These are phyloP conservation scores for Sylvietta virens DNA, from an alignment of 2,113 vertebrate species.

Conservation along the genomic window DNA sequence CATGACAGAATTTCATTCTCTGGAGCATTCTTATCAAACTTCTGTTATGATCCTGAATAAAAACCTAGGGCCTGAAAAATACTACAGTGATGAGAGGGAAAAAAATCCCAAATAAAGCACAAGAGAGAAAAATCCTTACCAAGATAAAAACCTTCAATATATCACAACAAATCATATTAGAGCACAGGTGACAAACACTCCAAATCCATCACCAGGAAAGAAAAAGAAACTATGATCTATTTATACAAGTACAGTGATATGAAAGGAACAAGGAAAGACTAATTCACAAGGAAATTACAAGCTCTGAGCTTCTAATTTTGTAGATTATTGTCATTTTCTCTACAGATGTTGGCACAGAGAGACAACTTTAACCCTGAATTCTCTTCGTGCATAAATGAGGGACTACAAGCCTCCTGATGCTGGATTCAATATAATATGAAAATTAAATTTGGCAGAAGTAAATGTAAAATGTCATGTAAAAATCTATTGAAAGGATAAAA, in stretches of 20 bases:
- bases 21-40: neutral
- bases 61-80: neutral
- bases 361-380: neutral
- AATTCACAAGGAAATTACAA: neutral
- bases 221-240: conserved; percentile 6
- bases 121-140: neutral
- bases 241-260: neutral
- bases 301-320: neutral
- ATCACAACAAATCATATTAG: neutral
- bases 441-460: neutral
- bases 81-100: neutral
- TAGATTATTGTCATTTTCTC: neutral
- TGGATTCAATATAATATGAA: neutral
- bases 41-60: neutral
- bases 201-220: neutral
- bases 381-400: neutral
- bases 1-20: conserved; percentile 1
- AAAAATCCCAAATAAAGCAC: neutral
- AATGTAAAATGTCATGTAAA: neutral
- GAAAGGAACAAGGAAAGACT: neutral
- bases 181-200: neutral
- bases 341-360: neutral
- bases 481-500: neutral
- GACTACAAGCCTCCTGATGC: neutral
- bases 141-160: neutral